phyloP scores from a whole-genome alignment of 2,888 invertebrate species.

The Galeruca laticollis region DNA sequence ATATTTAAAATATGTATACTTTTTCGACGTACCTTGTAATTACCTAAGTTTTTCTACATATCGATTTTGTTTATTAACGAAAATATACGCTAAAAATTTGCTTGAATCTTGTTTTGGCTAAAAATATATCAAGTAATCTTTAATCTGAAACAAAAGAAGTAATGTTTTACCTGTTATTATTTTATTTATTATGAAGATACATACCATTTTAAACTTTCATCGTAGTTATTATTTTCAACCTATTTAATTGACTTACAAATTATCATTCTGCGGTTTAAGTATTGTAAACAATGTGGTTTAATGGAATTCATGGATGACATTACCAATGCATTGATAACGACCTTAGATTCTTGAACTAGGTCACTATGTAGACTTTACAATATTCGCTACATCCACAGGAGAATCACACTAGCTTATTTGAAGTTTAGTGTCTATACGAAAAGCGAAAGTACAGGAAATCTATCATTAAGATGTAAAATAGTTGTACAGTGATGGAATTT shows the following conservation, averaged over 20 bases:
- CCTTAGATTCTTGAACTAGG: background rate
- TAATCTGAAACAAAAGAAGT: too few relatives aligned
- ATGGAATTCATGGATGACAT: constrained; percentile 1
- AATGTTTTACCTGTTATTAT: too few relatives aligned
- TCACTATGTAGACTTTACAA: background rate
- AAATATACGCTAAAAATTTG: too few relatives aligned
- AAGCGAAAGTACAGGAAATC: background rate
- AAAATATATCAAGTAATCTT: too few relatives aligned
- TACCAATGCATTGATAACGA: constrained; percentile 3
- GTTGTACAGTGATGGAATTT: too few relatives aligned
- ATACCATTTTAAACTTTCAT: background rate
- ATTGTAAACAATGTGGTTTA: constrained; percentile 7
- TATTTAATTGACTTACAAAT: background rate
- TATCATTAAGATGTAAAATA: too few relatives aligned
- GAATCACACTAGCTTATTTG: background rate
- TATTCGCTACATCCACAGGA: background rate
- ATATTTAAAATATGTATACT: too few relatives aligned
- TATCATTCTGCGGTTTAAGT: background rate
- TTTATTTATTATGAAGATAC: too few relatives aligned
- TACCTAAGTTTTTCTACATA: too few relatives aligned
- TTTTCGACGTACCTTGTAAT: too few relatives aligned
- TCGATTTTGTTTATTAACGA: too few relatives aligned
- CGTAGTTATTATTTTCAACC: constrained; percentile 1
- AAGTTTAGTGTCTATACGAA: background rate
- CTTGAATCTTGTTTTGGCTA: too few relatives aligned